Base-by-base conservation (phyloP, 2,797 vertebrate genomes). In the Oreortyx pictus region DNA sequence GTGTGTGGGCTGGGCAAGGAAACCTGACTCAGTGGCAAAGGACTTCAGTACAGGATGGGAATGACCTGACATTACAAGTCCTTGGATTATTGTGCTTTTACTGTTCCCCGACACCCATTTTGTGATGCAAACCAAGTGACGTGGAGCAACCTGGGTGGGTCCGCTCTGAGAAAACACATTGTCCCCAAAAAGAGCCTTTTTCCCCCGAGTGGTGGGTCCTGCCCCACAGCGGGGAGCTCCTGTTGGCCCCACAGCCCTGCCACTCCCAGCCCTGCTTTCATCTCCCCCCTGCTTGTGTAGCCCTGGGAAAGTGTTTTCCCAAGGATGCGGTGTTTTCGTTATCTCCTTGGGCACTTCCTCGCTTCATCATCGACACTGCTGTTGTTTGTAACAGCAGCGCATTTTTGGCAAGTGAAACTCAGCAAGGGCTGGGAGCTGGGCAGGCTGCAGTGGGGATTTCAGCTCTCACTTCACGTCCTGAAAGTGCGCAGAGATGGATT, bases 221-320 rank as follows among this genome's bases (percentile, higher is more conserved):
- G 82, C 59, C 76, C 90, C 22, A 0, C 83, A 66, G 83, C 35
- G 0, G 89, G 88, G 86, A 75, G 73, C 89, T 93, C 70, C 79
- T 75, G 74, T 90, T 0, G 3, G 87, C 92, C 90, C 90, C 82
- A 85, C 20, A 0, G 89, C 82, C 11, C 2, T 2, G 0, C 37
- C 0, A 3, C 79, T 93, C 92, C 87, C 77, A 4, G 0, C 90
- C 67, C 91, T 0, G 24, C 94, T 82, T 93, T 96, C 93, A 87
- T 82, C 95, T 96, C 77, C 6, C 6, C 6, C 54, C 82, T 96
- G 86, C 91, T 91, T 97, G 94, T 92, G 82, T 75, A 95, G 86
- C 73, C 62, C 80, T 76, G 65, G 91, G 66, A 92, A 86, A 93
- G 81, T 31, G 66, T 81, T 92, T 90, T 73, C 39, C 7, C 33